Base-by-base conservation (phyloP, 2,113 vertebrate genomes). In the Sceloporus undulatus region DNA sequence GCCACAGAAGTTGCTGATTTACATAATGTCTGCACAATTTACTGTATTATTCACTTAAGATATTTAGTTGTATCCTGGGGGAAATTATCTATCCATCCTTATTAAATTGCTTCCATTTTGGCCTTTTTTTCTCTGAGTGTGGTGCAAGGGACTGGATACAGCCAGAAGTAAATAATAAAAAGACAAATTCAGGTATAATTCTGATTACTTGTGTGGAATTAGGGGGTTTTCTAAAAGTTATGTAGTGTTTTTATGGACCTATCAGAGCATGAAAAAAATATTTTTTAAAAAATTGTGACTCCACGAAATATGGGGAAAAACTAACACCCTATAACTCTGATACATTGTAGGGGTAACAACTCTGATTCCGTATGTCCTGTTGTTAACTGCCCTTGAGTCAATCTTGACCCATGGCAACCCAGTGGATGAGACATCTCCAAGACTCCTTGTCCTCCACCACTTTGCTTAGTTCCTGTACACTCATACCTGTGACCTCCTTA, bases 61-160 rank as follows among this genome's bases (percentile, higher is more conserved):
- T 77, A 79, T 86, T 94, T 95, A 91, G 74, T 91, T 92, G 91
- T 90, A 90, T 91, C 79, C 13, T 91, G 80, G 71, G 54, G 94
- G 79, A 79, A 62, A 62, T 66, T 84, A 18, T 82, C 68, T 48
- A 94, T 91, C 80, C 68, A 87, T 88, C 89, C 92, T 76, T 90
- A 73, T 84, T 91, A 90, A 86, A 90, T 71, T 73, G 29, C 0
- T 19, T 27, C 91, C 0, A 0, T 78, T 88, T 65, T 42, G 87
- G 48, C 40, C 82, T 9, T 52, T 78, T 59, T 62, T 52, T 52
- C 42, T 78, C 23, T 27, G 9, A 29, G 9, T 78, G 42, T 78
- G 21, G 21, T 52, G 23, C 10, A 40, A 42, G 40, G 4, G 40
- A 25, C 42, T 52, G 76, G 23, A 42, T 10, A 62, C 59, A 62